A percentile compares a stretch with the other conserved stretches of the same genome.
phyloP scores from a whole-genome alignment of 2,888 invertebrate genomes.

The Gnatocerus cornutus region DNA sequence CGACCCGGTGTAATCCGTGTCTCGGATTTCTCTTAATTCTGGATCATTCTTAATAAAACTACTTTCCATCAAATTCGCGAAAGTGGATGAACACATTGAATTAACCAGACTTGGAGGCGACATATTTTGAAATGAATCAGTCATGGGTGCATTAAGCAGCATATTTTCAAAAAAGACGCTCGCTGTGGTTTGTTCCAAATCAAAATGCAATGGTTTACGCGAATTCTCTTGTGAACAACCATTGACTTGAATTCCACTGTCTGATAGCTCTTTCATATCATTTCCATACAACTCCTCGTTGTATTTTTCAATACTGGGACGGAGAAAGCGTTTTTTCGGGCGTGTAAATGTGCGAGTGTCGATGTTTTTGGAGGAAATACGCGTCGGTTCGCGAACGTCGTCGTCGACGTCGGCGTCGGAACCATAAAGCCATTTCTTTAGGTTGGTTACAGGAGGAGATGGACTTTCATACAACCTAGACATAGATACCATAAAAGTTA shows the following conservation, averaged over 20 bases:
- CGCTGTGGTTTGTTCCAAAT: constrained; percentile 65
- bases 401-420: constrained; percentile 24
- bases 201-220: constrained; percentile 65
- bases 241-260: constrained; percentile 45
- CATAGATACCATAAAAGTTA: not conserved
- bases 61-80: constrained; percentile 70
- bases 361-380: constrained; percentile 71
- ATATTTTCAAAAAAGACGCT: constrained; percentile 68
- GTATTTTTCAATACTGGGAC: constrained; percentile 76
- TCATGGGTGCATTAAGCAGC: constrained; percentile 68
- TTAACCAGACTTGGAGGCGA: constrained; percentile 77
- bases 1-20: constrained; percentile 66
- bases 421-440: constrained; percentile 52
- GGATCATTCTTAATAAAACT: constrained; percentile 70
- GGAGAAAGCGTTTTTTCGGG: constrained; percentile 76
- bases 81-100: constrained; percentile 71
- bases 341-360: constrained; percentile 82
- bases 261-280: constrained; percentile 37
- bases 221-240: constrained; percentile 36
- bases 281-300: constrained; percentile 51
- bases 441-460: constrained; percentile 33
- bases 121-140: constrained; percentile 73
- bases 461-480: constrained; percentile 53
- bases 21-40: constrained; percentile 67
- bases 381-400: too few species aligned